Base-by-base conservation (phyloP, 2,797 vertebrate genomes). In the Cygnus olor region DNA sequence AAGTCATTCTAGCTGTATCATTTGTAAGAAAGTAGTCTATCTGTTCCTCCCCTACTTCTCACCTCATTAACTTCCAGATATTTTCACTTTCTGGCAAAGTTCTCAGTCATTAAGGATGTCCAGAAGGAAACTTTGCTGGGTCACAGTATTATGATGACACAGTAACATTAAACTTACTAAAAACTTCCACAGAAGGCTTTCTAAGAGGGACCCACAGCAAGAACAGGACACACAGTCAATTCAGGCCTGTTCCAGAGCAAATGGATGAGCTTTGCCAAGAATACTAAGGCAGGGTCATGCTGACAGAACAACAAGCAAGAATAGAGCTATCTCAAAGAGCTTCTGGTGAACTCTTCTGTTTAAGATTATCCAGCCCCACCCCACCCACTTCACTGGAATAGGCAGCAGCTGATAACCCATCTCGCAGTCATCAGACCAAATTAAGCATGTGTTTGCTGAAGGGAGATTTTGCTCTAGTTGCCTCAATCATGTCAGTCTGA, bases 71-170 rank as follows among this genome's bases (percentile, higher is more conserved):
- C 73, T 76, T 84, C 18, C 51, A 77, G 40, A 28, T 91, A 66
- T 54, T 78, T 80, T 83, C 7, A 60, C 85, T 95, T 97, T 94
- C 68, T 93, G 28, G 19, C 64, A 45, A 88, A 47, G 49, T 20
- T n/a, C 36, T 82, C 40, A 15, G 4, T 84, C 11, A 5, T 56
- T 89, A 51, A 69, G 81, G 78, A 81, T 61, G 44, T 73, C 49
- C 60, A 77, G 74, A 45, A 66, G 36, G 87, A 93, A 89, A 45
- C 68, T 95, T 77, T 91, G 45, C 44, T 30, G 9, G 56, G 40
- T 95, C 77, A 79, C 36, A 63, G 87, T 77, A 40, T 47, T 58
- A 20, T 21, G n/a, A 3, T 11, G 24, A 80, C 4, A 7, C 12
- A 44, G 18, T 32, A 68, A 53, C 2, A 1, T 64, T 68, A 57